Base-by-base conservation (phyloP, 2,113 vertebrate species). In the Coregonus clupeaformis region DNA sequence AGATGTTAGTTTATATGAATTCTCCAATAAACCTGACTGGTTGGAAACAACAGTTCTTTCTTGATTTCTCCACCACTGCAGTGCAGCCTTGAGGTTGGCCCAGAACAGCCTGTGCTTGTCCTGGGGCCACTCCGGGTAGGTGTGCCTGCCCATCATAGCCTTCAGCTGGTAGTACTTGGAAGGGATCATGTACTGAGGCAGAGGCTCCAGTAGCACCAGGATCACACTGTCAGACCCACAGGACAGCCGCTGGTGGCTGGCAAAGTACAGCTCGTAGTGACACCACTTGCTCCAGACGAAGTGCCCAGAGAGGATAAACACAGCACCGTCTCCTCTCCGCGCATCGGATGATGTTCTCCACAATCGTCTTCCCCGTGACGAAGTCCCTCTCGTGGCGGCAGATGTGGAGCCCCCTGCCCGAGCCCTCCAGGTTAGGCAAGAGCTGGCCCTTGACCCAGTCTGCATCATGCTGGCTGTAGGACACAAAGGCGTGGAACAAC, bases 201-300 rank as follows among this genome's bases (percentile, higher is more conserved):
- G 92, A 0, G 95, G 92, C 47, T 97, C 94, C 20, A 98, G 92
- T 7, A 98, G 77, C 74, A 98, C 87, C 47, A 98, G 90, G 71
- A 98, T 94, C 20, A 97, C 79, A 52, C 92, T 93, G 65, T 95
- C 82, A 0, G 79, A 88, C 3, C 84, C 93, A 77, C 90, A 90
- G 6, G 87, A 80, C 45, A 95, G 91, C 0, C 89, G 80, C 55
- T 94, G 94, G 88, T 98, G 96, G 12, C 94, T 94, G 74, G 96
- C 95, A 14, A 98, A 98, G 86, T 97, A 98, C 20, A 98, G 93
- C 80, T 98, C 94, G 1, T 98, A 98, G 84, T 98, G 96, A 66
- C 97, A 97, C 97, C 96, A 98, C 6, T 97, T 95, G 0, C 96
- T 98, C 90, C 95, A 94, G 47, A 98, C 45, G 98, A 29, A 98